Evolutionary conservation across 2,888 invertebrate species (phyloP).

Genomic region (Cinara cedri): DNA sequence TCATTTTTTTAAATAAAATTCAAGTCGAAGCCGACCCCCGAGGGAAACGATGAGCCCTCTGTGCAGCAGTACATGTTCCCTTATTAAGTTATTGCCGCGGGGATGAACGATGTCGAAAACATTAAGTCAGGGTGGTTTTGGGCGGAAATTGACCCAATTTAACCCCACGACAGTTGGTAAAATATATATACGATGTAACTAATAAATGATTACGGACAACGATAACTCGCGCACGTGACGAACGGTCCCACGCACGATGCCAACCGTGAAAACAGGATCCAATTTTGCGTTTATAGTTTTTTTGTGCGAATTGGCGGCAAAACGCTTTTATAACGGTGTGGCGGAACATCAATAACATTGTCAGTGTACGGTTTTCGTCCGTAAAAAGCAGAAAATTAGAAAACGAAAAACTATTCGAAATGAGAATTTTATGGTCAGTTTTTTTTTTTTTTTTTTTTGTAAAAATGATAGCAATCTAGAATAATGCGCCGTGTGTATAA

Average conservation of each 20-base stretch:
- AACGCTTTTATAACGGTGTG: background rate
- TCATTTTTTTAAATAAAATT: slow-evolving; percentile 29
- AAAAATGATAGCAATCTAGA: too few relatives aligned
- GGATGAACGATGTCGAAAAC: background rate
- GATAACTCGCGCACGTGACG: slow-evolving; percentile 18
- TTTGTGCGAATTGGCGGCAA: background rate
- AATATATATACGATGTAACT: slow-evolving; percentile 18
- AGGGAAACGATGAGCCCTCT: slow-evolving; percentile 4
- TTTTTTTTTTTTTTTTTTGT: too few relatives aligned
- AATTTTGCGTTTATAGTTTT: background rate
- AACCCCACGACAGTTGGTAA: slow-evolving; percentile 29
- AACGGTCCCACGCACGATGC: background rate
- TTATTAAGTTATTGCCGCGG: slow-evolving; percentile 26
- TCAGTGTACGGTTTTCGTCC: too few relatives aligned
- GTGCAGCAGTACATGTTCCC: background rate
- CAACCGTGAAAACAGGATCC: slow-evolving; percentile 20
- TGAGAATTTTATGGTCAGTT: too few relatives aligned
- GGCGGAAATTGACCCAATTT: slow-evolving; percentile 35
- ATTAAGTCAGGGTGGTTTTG: slow-evolving; percentile 1
- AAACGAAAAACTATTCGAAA: too few relatives aligned
- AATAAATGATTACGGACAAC: slow-evolving; percentile 13
- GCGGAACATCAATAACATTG: too few relatives aligned
- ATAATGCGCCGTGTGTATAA: too few relatives aligned
- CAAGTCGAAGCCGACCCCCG: background rate
- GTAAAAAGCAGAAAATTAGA: too few relatives aligned